phyloP scores from a whole-genome alignment of 2,888 invertebrate species.

The Calliphora vomitoria region DNA sequence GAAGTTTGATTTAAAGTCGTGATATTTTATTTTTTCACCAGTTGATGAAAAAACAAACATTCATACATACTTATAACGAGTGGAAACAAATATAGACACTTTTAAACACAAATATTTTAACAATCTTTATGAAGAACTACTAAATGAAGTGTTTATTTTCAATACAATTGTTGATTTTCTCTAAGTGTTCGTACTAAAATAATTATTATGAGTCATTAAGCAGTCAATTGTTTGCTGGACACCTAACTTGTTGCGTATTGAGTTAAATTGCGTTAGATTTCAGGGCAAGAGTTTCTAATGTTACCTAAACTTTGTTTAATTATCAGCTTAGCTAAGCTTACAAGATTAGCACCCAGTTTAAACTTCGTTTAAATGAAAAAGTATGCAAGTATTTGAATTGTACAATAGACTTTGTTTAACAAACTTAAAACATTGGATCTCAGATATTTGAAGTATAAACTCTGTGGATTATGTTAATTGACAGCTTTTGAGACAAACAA shows the following conservation, averaged over 20 bases:
- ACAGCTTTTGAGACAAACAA: too few species aligned
- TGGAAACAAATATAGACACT: background rate
- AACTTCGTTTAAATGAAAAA: too few species aligned
- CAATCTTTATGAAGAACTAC: conserved; percentile 5
- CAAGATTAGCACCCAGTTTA: too few species aligned
- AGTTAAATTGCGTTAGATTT: background rate
- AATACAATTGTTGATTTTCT: conserved; percentile 3
- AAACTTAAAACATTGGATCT: too few species aligned
- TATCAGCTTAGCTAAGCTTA: too few species aligned
- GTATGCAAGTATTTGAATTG: too few species aligned
- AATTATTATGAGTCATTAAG: conserved; percentile 22
- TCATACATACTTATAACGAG: background rate
- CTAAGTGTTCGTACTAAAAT: conserved; percentile 8
- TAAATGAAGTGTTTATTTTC: conserved; percentile 31
- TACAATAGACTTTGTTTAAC: too few species aligned
- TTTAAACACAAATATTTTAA: background rate
- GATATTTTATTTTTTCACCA: conserved; percentile 34
- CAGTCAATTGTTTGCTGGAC: conserved; percentile 15
- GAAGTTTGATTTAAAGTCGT: conserved; percentile 75
- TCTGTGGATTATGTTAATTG: too few species aligned
- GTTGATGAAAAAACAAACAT: conserved; percentile 1
- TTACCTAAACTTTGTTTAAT: background rate
- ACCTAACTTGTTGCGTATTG: background rate
- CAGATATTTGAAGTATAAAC: too few species aligned
- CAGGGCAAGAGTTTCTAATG: background rate